Percentiles rank a stretch among this genome's conserved stretches.
Evolutionary conservation across 1,140 invertebrate species (phyloP).

Genomic region (Pygmarrhopalites habei): DNA sequence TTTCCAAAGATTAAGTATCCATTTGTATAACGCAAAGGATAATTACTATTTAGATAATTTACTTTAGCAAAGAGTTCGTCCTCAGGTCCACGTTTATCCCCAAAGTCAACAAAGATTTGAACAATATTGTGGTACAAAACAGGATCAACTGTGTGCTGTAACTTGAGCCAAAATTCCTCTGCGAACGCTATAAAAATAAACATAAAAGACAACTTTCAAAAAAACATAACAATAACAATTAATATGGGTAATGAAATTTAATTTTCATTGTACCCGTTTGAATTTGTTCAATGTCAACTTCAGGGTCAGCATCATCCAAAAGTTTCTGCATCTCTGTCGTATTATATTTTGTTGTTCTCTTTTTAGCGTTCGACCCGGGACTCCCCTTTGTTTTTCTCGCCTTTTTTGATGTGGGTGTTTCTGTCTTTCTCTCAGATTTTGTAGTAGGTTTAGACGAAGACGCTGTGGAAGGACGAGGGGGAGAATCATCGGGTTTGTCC

Average conservation of each 20-base stretch:
- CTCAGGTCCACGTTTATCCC: slow-evolving; percentile 9
- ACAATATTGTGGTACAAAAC: slow-evolving; percentile 20
- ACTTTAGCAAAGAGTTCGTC: slow-evolving; percentile 17
- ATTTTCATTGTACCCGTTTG: slow-evolving; percentile 9
- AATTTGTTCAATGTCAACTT: slow-evolving; percentile 4
- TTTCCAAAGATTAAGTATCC: no score
- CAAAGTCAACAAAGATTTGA: slow-evolving; percentile 28
- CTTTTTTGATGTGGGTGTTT: background rate
- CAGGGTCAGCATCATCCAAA: slow-evolving; percentile 16
- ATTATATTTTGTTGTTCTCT: slow-evolving; percentile 27
- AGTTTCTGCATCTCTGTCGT: slow-evolving; percentile 23
- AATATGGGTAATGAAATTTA: no score
- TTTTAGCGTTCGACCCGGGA: slow-evolving; percentile 7
- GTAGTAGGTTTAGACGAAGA: background rate
- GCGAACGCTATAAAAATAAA: slow-evolving; percentile 28
- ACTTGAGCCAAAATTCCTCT: slow-evolving; percentile 21
- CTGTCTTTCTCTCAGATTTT: background rate
- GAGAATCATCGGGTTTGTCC: background rate
- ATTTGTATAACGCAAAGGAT: no score
- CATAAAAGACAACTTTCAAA: no score
- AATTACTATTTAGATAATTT: no score
- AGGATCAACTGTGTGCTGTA: slow-evolving; percentile 18
- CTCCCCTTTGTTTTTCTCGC: slow-evolving; percentile 12
- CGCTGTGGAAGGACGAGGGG: no score
- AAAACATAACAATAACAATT: no score